A percentile compares a stretch with the other conserved stretches of the same genome.
These are phyloP conservation scores for Gasteruption jaculator DNA, from an alignment of 2,888 invertebrate species.

Conservation along the genomic window DNA sequence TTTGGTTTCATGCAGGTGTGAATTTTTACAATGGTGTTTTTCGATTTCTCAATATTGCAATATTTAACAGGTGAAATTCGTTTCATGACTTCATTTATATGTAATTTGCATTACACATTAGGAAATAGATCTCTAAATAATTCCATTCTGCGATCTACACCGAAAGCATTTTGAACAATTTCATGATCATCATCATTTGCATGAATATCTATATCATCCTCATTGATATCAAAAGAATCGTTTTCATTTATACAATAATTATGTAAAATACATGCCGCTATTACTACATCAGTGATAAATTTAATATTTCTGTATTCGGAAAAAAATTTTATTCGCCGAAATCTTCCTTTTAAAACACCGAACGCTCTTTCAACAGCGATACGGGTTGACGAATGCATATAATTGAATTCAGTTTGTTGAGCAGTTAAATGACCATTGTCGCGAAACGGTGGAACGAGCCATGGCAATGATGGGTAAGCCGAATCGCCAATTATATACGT, in stretches of 20 bases:
- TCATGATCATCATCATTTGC: too few relatives aligned
- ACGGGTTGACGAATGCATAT: conserved; percentile 19
- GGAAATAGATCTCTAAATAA: too few relatives aligned
- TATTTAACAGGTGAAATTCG: too few relatives aligned
- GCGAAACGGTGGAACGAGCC: conserved; percentile 16
- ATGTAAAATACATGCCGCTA: conserved; percentile 19
- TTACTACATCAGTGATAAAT: conserved; percentile 17
- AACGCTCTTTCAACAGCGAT: conserved; percentile 18
- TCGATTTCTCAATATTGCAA: too few relatives aligned
- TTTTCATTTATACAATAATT: conserved; percentile 16
- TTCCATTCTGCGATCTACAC: too few relatives aligned
- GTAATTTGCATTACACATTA: too few relatives aligned
- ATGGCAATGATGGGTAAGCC: conserved; percentile 23
- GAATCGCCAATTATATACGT: conserved; percentile 25
- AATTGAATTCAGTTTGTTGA: conserved; percentile 20
- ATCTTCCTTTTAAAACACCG: conserved; percentile 19
- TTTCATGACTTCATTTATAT: too few relatives aligned
- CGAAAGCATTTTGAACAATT: too few relatives aligned
- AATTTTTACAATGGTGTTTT: too few relatives aligned
- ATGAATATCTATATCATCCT: too few relatives aligned
- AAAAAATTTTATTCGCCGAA: conserved; percentile 19
- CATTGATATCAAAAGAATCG: conserved; percentile 16
- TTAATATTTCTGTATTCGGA: conserved; percentile 18
- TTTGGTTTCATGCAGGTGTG: too few relatives aligned
- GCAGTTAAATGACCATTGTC: conserved; percentile 10